Evolutionary conservation across 2,113 vertebrate species (phyloP).

Genomic region (Microtus ochrogaster): DNA sequence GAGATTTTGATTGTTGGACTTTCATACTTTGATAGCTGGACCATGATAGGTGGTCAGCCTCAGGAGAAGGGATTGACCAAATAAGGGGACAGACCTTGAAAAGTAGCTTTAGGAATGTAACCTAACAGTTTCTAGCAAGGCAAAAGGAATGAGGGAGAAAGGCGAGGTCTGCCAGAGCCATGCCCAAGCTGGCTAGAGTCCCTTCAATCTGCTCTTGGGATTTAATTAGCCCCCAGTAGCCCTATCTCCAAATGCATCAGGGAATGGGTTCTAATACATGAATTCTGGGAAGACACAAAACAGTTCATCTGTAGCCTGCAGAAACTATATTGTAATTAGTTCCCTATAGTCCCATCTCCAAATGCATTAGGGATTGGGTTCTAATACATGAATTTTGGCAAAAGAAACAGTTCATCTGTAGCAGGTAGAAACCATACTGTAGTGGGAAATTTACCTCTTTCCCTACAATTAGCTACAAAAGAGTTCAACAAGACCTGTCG

Average conservation of each 20-base stretch:
- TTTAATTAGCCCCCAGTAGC: not conserved
- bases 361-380: not conserved
- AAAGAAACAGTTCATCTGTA: not conserved
- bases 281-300: too few species aligned
- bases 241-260: too few species aligned
- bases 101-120: too few species aligned
- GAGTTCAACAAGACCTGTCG: not conserved
- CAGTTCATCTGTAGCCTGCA: too few species aligned
- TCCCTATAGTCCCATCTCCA: not conserved
- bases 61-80: not conserved
- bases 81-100: not conserved
- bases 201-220: not conserved
- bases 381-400: not conserved
- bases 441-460: constrained; percentile 5
- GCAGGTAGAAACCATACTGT: not conserved
- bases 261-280: too few species aligned
- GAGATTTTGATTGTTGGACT: not conserved
- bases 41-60: not conserved
- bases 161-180: not conserved
- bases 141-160: not conserved
- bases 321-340: too few species aligned
- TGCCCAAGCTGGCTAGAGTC: not conserved
- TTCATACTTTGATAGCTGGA: not conserved
- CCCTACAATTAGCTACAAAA: constrained; percentile 35
- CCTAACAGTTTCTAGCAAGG: not conserved